These are phyloP conservation scores for Bettongia penicillata DNA, from an alignment of 2,113 vertebrate species.

Conservation along the genomic window DNA sequence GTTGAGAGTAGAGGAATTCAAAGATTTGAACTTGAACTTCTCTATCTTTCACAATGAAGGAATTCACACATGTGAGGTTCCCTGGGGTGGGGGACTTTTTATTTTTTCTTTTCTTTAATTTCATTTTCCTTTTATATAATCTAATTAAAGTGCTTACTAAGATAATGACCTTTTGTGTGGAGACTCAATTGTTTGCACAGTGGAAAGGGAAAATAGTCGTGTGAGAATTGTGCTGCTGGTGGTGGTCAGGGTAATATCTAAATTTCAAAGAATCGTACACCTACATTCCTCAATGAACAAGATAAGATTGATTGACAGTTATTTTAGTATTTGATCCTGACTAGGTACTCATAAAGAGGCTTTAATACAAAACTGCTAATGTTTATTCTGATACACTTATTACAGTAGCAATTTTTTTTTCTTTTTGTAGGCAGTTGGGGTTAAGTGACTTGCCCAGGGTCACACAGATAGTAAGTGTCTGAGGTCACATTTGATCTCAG, in stretches of 20 bases:
- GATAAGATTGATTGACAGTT: neutral
- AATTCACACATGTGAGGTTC: neutral
- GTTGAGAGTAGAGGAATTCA: neutral
- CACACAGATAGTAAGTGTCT: neutral
- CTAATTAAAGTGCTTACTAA: neutral
- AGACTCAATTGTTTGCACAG: neutral
- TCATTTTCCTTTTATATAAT: neutral
- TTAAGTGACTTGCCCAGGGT: neutral
- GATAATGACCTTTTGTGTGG: neutral
- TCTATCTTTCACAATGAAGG: neutral
- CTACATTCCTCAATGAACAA: neutral
- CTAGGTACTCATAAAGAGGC: neutral
- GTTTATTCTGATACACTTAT: neutral
- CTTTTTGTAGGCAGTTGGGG: no score
- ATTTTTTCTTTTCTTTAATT: neutral
- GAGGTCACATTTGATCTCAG: neutral
- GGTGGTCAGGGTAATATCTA: neutral
- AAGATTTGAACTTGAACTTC: neutral
- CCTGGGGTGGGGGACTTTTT: neutral
- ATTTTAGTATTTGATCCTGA: neutral
- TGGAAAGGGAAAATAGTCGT: neutral
- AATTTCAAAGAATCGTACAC: neutral
- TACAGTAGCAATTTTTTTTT: neutral
- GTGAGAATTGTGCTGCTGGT: neutral
- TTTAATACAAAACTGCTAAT: neutral